These are phyloP conservation scores for Habropoda laboriosa DNA, from an alignment of 1,140 invertebrate species.

Conservation along the genomic window DNA sequence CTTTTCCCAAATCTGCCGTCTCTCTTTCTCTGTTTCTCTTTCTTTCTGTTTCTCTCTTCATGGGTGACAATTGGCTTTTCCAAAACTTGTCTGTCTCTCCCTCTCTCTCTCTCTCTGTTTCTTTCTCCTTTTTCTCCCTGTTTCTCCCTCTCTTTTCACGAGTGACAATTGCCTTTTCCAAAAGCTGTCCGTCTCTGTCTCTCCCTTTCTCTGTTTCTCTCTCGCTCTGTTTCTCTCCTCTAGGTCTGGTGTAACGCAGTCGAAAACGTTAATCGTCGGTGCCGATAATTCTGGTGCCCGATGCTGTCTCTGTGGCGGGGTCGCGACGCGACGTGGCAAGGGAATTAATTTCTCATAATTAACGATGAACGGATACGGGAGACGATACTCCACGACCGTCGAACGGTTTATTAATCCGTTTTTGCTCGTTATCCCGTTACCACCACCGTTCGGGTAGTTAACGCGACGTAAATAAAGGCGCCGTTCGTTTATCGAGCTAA, in stretches of 20 bases:
- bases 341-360: conserved; percentile 47
- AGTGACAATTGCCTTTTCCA: conserved; percentile 29
- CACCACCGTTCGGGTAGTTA: background rate
- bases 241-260: background rate
- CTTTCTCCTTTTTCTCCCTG: too few relatives aligned
- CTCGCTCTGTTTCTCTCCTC: background rate
- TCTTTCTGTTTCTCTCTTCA: background rate
- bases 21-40: background rate
- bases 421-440: conserved; percentile 27
- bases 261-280: conserved; percentile 16
- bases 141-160: too few relatives aligned
- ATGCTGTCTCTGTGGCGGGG: background rate
- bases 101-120: background rate
- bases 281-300: conserved; percentile 6
- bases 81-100: too few relatives aligned
- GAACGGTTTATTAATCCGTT: conserved; percentile 29
- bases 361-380: conserved; percentile 14
- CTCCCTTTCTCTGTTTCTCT: background rate
- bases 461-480: conserved; percentile 2
- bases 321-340: background rate
- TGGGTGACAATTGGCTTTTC: conserved; percentile 29
- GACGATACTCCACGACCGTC: background rate
- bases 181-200: too few relatives aligned
- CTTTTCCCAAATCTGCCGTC: background rate
- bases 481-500: background rate